Evolutionary conservation across 1,140 invertebrate genomes (phyloP), one percentile per base, ranked within the genome.

Genomic region (Apis mellifera): DNA sequence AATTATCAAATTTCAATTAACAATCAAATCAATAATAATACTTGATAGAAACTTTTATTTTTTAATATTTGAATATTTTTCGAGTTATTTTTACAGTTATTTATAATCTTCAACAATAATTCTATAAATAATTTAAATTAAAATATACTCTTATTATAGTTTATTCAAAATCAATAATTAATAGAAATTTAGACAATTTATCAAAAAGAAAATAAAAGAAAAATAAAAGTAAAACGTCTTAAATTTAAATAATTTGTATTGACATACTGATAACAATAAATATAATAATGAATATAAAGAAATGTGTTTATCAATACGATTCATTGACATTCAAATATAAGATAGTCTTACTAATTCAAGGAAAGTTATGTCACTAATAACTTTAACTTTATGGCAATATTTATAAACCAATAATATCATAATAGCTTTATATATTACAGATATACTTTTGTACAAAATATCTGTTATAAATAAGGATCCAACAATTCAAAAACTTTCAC

Each of bases 381-480:
- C n/a, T 52, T 42, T 19, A 12, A 71, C n/a, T 60, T 60, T 62
- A 26, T 65, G 19, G 57, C 23, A 64, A 72, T 55, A 48, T 32
- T 78, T 78, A 26, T 26, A 26, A 26, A 26, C 1, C 26, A 26
- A 26, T 26, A 26, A 26, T 26, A 26, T 26, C 26, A 26, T 26
- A 26, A 26, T 26, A 26, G 26, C n/a, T n/a, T n/a, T n/a, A n/a
- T n/a, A n/a, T n/a, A n/a, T n/a, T n/a, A n/a, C n/a, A n/a, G n/a
- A n/a, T n/a, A n/a, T n/a, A 57, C 60, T 80, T 65, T 80, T 71
- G 60, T 60, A 17, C 2, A 60, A 65, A 72, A 57, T n/a, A 65
- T 80, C 78, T 57, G 32, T 75, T 81, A 75, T 81, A 71, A 57
- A 15, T 52, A 23, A 23, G n/a, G n/a, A 66, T 75, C 42, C 71